Evolutionary conservation across 2,888 invertebrate genomes (phyloP).

Genomic region (Melanophora roralis): DNA sequence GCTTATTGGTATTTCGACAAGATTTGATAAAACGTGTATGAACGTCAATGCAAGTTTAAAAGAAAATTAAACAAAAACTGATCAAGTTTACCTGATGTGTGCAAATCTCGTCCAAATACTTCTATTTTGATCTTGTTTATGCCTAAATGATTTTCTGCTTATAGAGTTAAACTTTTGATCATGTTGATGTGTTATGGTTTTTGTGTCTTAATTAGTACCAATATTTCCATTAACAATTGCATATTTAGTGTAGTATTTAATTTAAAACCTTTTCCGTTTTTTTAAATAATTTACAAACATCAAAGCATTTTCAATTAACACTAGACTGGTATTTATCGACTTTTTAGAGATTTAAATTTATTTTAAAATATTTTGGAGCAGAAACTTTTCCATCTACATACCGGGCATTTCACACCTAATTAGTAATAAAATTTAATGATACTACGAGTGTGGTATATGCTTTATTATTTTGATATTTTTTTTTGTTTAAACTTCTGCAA

Average conservation of each 20-base stretch:
- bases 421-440: conserved; percentile 76
- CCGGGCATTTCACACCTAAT: conserved; percentile 74
- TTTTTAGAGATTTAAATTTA: background rate
- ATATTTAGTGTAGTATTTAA: conserved; percentile 29
- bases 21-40: too few species aligned
- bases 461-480: conserved; percentile 28
- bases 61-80: too few species aligned
- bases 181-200: background rate
- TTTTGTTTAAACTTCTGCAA: conserved; percentile 35
- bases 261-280: conserved; percentile 6
- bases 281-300: conserved; percentile 67
- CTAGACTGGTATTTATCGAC: conserved; percentile 67
- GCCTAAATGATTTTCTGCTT: too few species aligned
- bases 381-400: conserved; percentile 28
- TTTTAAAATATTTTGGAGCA: conserved; percentile 16
- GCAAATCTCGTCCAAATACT: too few species aligned
- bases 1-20: too few species aligned
- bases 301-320: conserved; percentile 75
- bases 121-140: too few species aligned
- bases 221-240: background rate
- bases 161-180: too few species aligned
- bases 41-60: too few species aligned
- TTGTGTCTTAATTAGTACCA: background rate
- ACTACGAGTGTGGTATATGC: conserved; percentile 47
- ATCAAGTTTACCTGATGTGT: too few species aligned